Base-by-base conservation (phyloP, 2,797 vertebrate species). In the Sebastes jordani region DNA sequence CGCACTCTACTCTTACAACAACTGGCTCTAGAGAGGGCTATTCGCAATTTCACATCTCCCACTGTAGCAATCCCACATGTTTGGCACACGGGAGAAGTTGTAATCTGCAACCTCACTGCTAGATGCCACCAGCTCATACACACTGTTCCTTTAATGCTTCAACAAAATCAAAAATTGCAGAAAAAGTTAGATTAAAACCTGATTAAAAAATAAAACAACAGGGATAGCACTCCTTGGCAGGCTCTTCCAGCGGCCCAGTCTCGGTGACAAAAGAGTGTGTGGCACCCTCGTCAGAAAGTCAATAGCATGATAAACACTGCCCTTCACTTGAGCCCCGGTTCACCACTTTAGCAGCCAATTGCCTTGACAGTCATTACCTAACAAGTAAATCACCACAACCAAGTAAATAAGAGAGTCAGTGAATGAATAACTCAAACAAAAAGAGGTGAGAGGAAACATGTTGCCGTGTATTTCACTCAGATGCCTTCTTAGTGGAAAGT, bases 341-440 rank as follows among this genome's bases (percentile, higher is more conserved):
- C 93, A 93, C 94, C 94, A 96, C 96, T 96, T 95, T 93, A 94
- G 94, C 93, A 94, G 82, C 86, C 95, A 95, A 94, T 91, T 94
- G 92, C 88, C 88, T 92, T 95, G 95, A 96, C 96, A 96, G 95
- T 96, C 97, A 97, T 96, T 96, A 92, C 86, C 87, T 67, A 82
- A 89, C 86, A 93, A 94, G 94, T 97, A 97, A 97, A 97, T 97
- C 92, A 90, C 93, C 94, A 95, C 95, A 93, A 96, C 94, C 94
- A 77, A 84, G 85, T 86, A 89, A 86, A 92, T 85, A 88, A 84
- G 84, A 68, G 67, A 79, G 82, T 62, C 86, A 23, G 66, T 54
- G 77, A 84, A 78, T 79, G 82, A 91, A 89, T 86, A 86, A 85
- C 74, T 86, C 67, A 49, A 76, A 83, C 67, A 76, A 22, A 38